phyloP scores from a whole-genome alignment of 1,140 invertebrate species.

The Pseudomyrmex pallidus region DNA sequence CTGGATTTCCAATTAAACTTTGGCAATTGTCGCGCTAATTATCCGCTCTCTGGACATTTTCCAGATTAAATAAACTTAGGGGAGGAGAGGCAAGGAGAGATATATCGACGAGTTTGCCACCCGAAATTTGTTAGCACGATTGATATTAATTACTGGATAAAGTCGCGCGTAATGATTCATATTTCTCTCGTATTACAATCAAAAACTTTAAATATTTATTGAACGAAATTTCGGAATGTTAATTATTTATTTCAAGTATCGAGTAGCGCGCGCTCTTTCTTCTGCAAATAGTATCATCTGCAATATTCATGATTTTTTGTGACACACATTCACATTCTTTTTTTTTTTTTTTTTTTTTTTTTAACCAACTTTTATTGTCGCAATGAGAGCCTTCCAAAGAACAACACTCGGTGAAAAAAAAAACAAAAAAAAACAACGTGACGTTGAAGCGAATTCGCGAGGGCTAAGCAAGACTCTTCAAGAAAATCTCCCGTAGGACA shows the following conservation, averaged over 20 bases:
- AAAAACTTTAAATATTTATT: neutral
- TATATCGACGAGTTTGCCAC: constrained; percentile 22
- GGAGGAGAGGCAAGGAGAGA: neutral
- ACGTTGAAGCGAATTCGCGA: constrained; percentile 52
- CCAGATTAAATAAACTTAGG: constrained; percentile 69
- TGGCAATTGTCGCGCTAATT: constrained; percentile 74
- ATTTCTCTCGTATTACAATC: neutral
- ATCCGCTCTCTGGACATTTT: constrained; percentile 73
- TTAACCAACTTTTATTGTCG: neutral
- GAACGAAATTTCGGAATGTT: constrained; percentile 4
- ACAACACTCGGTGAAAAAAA: neutral
- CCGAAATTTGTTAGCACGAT: constrained; percentile 42
- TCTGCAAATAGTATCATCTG: too few relatives aligned
- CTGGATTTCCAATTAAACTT: constrained; percentile 76
- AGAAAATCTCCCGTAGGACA: constrained; percentile 56
- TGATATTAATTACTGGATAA: constrained; percentile 58
- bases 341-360: neutral
- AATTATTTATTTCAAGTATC: too few relatives aligned
- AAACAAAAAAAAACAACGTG: constrained; percentile 52
- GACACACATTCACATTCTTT: neutral
- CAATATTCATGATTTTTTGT: neutral
- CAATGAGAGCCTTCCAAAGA: neutral
- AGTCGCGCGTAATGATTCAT: constrained; percentile 3
- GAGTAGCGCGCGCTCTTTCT: too few relatives aligned
- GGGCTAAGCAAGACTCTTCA: constrained; percentile 14